Percentiles rank a stretch among this genome's conserved stretches.
Evolutionary conservation across 2,113 vertebrate genomes (phyloP).

Genomic region (Nothocercus julius): DNA sequence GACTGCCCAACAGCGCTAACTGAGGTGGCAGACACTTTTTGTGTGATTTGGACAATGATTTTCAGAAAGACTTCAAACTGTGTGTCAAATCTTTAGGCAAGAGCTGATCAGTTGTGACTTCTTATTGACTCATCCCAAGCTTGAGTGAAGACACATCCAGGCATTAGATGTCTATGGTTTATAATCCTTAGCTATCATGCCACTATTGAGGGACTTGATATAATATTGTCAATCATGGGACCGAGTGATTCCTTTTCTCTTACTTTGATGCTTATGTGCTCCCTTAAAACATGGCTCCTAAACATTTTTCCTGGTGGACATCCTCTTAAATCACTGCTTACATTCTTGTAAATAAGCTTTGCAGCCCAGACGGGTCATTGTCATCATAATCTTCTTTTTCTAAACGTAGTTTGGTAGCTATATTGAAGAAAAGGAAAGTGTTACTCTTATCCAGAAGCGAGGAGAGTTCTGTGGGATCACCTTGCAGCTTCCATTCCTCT

Average conservation of each 20-base stretch:
- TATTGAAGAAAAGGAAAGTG: not conserved
- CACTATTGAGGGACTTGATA: not conserved
- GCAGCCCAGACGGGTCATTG: not conserved
- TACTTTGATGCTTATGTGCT: not conserved
- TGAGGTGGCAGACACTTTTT: not conserved
- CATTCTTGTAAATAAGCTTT: not conserved
- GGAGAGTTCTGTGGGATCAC: not conserved
- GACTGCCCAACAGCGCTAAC: not conserved
- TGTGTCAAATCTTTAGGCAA: not conserved
- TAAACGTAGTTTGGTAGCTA: not conserved
- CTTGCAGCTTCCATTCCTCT: not conserved
- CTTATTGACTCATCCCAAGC: not conserved
- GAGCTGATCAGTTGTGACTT: not conserved
- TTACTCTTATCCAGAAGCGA: not conserved
- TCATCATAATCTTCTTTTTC: not conserved
- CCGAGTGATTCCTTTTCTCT: not conserved
- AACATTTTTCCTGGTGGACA: not conserved
- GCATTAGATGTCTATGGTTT: not conserved
- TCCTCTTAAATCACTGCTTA: not conserved
- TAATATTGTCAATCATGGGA: not conserved
- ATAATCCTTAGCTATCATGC: not conserved
- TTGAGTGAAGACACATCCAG: not conserved
- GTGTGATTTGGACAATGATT: not conserved
- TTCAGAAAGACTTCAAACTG: not conserved
- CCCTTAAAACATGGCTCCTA: not conserved